These are phyloP conservation scores for Whitmania pigra DNA, from an alignment of 1,140 invertebrate species.

Conservation along the genomic window DNA sequence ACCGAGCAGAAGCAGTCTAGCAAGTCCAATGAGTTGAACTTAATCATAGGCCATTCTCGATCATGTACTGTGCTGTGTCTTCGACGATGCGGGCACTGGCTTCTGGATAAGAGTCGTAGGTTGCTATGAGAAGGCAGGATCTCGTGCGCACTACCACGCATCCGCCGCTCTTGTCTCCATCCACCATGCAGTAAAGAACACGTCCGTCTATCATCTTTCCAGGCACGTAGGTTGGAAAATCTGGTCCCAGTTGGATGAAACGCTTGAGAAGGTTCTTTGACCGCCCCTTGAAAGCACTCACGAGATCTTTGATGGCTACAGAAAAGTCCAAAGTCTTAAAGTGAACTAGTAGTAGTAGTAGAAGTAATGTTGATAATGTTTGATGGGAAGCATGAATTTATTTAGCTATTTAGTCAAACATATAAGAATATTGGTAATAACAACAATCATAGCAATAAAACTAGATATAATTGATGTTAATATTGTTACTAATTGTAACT, in stretches of 20 bases:
- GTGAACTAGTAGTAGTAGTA: too few relatives aligned
- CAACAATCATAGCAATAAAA: too few relatives aligned
- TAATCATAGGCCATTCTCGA: background rate
- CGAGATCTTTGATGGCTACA: background rate
- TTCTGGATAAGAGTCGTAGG: background rate
- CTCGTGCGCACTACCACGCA: background rate
- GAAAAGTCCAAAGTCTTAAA: background rate
- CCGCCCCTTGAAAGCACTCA: background rate
- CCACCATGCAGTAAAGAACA: background rate
- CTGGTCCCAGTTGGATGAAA: constrained; percentile 5
- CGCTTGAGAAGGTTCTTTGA: background rate
- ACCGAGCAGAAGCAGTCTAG: too few relatives aligned
- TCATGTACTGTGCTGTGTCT: background rate
- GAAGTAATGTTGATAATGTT: too few relatives aligned
- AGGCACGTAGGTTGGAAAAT: background rate
- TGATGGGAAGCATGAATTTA: too few relatives aligned
- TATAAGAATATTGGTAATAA: too few relatives aligned
- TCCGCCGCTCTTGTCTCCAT: background rate
- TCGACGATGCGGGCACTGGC: background rate
- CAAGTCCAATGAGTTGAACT: too few relatives aligned
- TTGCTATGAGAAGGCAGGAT: background rate
- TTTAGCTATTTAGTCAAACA: too few relatives aligned
- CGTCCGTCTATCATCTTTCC: constrained; percentile 1
- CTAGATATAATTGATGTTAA: too few relatives aligned
- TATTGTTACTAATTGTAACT: too few relatives aligned